phyloP scores from a whole-genome alignment of 2,888 invertebrate species.

The Chironomus tentans region DNA sequence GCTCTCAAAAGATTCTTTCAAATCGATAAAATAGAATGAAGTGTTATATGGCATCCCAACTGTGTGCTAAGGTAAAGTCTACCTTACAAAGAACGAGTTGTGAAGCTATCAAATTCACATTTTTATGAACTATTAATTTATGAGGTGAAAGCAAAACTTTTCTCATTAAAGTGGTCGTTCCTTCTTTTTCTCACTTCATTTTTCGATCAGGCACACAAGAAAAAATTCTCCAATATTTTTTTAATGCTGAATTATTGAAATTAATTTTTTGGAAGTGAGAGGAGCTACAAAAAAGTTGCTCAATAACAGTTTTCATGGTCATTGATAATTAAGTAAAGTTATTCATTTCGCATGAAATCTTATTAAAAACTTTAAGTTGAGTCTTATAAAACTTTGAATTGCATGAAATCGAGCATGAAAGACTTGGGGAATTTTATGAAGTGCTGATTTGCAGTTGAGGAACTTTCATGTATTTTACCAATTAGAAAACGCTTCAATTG shows the following conservation, averaged over 20 bases:
- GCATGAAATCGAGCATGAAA: background rate
- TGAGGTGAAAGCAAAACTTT: slow-evolving; percentile 22
- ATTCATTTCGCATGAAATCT: too few relatives aligned
- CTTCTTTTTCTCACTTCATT: background rate
- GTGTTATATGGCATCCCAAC: background rate
- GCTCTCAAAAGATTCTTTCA: background rate
- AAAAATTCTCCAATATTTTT: background rate
- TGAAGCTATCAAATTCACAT: slow-evolving; percentile 23
- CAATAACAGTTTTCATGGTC: too few relatives aligned
- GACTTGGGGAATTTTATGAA: background rate
- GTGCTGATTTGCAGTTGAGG: slow-evolving; percentile 7
- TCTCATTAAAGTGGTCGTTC: slow-evolving; percentile 23
- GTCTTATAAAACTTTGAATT: background rate
- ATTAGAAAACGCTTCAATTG: slow-evolving; percentile 15
- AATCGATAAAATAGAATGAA: background rate
- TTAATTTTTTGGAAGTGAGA: too few relatives aligned
- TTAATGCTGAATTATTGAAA: too few relatives aligned
- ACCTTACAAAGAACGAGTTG: background rate
- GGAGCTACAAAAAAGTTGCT: too few relatives aligned
- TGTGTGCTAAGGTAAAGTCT: background rate
- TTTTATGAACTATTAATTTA: slow-evolving; percentile 23
- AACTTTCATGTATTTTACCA: background rate
- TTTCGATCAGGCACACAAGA: background rate
- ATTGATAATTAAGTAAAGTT: too few relatives aligned
- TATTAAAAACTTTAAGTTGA: too few relatives aligned